A percentile compares a stretch with the other conserved stretches of the same genome.
These are phyloP conservation scores for Bicyclus anynana DNA, from an alignment of 1,140 invertebrate species.

Conservation along the genomic window DNA sequence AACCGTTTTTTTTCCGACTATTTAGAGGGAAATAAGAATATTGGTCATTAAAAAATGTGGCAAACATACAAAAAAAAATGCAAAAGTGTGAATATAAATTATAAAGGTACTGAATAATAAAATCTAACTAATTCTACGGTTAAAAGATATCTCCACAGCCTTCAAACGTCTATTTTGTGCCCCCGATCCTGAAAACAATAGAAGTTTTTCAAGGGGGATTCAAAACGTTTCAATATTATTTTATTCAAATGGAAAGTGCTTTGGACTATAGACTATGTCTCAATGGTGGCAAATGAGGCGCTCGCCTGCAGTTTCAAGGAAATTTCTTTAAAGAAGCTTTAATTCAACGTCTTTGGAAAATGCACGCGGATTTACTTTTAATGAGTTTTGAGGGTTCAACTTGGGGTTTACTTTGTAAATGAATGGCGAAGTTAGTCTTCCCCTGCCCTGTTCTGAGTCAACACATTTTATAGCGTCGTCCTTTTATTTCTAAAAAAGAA, in stretches of 20 bases:
- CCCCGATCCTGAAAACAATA: not conserved
- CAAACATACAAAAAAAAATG: too few relatives aligned
- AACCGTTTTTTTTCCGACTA: too few relatives aligned
- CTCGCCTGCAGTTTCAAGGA: constrained; percentile 65
- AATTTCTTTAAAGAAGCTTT: constrained; percentile 70
- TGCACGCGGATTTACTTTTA: constrained; percentile 73
- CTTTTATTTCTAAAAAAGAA: constrained; percentile 19
- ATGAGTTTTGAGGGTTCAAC: constrained; percentile 70
- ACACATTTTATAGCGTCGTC: constrained; percentile 14
- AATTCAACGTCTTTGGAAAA: constrained; percentile 72
- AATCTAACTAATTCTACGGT: too few relatives aligned
- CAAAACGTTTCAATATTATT: constrained; percentile 34
- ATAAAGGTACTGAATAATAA: too few relatives aligned
- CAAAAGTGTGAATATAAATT: too few relatives aligned
- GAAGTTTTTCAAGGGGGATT: constrained; percentile 33
- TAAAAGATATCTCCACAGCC: not conserved
- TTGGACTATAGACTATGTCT: constrained; percentile 55
- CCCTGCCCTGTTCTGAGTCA: constrained; percentile 31
- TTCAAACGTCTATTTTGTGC: not conserved
- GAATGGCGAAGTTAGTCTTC: constrained; percentile 53
- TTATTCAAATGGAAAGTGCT: constrained; percentile 37
- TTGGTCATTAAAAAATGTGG: too few relatives aligned
- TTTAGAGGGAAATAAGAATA: too few relatives aligned
- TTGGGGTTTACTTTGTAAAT: constrained; percentile 69
- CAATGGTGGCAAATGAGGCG: constrained; percentile 73